Percentiles rank a stretch among this genome's conserved stretches.
Evolutionary conservation across 2,113 vertebrate genomes (phyloP).

Genomic region (Crotophaga sulcirostris): DNA sequence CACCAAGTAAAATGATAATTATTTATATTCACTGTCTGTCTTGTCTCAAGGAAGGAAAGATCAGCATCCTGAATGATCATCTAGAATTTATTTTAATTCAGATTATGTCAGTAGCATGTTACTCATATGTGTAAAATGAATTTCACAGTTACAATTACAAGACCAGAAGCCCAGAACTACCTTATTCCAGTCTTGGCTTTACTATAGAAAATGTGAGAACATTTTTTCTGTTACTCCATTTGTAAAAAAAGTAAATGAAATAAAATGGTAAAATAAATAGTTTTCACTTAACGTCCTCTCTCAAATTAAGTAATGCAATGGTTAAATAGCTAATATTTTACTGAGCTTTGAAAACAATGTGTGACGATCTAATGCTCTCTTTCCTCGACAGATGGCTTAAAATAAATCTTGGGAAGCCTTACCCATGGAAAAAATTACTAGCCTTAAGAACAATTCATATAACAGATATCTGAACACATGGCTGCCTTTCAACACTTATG

Average conservation of each 20-base stretch:
- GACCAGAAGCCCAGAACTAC: neutral
- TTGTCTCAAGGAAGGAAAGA: neutral
- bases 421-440: constrained; percentile 48
- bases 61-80: neutral
- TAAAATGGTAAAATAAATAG: neutral
- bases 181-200: neutral
- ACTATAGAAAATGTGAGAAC: neutral
- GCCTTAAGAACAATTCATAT: constrained; percentile 61
- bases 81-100: neutral
- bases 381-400: constrained; percentile 57
- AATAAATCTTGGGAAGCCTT: constrained; percentile 58
- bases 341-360: constrained; percentile 48
- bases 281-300: neutral
- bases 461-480: constrained; percentile 63
- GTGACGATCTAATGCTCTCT: constrained; percentile 34
- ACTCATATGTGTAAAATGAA: neutral
- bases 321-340: constrained; percentile 53
- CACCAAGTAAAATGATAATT: neutral
- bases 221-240: neutral
- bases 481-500: constrained; percentile 64
- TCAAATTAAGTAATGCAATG: neutral
- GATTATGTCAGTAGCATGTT: neutral
- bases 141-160: neutral
- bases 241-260: neutral
- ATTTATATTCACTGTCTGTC: neutral